These are phyloP conservation scores for Gallinago media DNA, from an alignment of 2,113 vertebrate genomes.

Conservation along the genomic window DNA sequence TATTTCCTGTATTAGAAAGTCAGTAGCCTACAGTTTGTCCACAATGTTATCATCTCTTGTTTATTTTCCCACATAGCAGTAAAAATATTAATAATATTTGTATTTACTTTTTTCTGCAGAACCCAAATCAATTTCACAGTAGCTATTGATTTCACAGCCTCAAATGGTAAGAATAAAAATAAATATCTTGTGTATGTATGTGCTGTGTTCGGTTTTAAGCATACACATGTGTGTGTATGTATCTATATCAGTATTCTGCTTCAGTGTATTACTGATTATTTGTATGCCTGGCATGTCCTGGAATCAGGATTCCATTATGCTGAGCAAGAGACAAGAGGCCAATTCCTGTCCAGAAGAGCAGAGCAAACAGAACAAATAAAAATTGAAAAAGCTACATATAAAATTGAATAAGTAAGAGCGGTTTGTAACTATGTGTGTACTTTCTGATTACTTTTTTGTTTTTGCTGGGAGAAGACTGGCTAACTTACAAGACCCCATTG, in stretches of 20 bases:
- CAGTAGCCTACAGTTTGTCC: not conserved
- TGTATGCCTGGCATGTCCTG: not conserved
- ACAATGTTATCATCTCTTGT: not conserved
- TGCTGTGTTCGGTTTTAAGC: not conserved
- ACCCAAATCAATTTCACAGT: slow-evolving; percentile 99
- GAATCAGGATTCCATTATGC: not conserved
- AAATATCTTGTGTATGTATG: not conserved
- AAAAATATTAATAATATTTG: slow-evolving; percentile 6
- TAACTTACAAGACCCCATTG: not conserved
- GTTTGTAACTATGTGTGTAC: not conserved
- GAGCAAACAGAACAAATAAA: not conserved
- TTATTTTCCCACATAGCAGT: not conserved
- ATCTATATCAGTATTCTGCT: not conserved
- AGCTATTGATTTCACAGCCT: slow-evolving; percentile 98
- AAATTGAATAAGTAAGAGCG: not conserved
- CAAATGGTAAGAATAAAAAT: slow-evolving; percentile 89
- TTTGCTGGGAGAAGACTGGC: not conserved
- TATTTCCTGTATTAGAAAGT: not conserved
- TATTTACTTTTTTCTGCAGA: slow-evolving; percentile 82
- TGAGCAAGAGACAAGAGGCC: not conserved
- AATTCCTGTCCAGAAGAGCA: not conserved
- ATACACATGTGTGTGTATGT: not conserved
- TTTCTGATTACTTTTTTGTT: not conserved
- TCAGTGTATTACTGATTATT: not conserved
- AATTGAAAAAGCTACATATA: not conserved